These are phyloP conservation scores for Sclerurus mexicanus DNA, from an alignment of 2,113 vertebrate genomes.

Conservation along the genomic window DNA sequence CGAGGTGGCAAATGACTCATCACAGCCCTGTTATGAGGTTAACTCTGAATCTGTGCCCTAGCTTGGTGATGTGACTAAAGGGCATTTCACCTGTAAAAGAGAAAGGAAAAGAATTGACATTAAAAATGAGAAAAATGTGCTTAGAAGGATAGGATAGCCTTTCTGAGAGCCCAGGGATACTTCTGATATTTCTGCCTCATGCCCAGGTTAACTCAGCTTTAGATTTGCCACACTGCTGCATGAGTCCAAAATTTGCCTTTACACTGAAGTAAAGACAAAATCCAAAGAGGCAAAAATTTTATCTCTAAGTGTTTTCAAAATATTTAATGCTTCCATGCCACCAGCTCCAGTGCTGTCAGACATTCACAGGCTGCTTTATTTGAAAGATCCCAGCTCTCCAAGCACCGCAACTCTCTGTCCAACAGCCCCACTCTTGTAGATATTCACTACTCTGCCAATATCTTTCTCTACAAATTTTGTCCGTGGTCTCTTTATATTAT, in stretches of 20 bases:
- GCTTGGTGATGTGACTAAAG: neutral
- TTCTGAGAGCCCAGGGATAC: neutral
- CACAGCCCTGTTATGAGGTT: neutral
- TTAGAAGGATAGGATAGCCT: neutral
- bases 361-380: neutral
- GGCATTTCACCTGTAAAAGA: neutral
- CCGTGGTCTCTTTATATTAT: neutral
- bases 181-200: neutral
- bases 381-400: neutral
- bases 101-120: neutral
- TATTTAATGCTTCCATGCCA: neutral
- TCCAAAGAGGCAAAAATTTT: neutral
- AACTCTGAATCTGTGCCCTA: neutral
- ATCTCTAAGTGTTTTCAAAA: neutral
- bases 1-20: neutral
- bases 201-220: neutral
- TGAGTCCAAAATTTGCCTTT: neutral
- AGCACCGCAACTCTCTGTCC: neutral
- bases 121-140: neutral
- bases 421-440: neutral
- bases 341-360: neutral
- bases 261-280: neutral
- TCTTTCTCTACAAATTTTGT: neutral
- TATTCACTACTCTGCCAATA: neutral
- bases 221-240: neutral